A percentile compares a stretch with the other conserved stretches of the same genome.
These are phyloP conservation scores for Chelonia mydas DNA, from an alignment of 2,797 vertebrate genomes.

Conservation along the genomic window DNA sequence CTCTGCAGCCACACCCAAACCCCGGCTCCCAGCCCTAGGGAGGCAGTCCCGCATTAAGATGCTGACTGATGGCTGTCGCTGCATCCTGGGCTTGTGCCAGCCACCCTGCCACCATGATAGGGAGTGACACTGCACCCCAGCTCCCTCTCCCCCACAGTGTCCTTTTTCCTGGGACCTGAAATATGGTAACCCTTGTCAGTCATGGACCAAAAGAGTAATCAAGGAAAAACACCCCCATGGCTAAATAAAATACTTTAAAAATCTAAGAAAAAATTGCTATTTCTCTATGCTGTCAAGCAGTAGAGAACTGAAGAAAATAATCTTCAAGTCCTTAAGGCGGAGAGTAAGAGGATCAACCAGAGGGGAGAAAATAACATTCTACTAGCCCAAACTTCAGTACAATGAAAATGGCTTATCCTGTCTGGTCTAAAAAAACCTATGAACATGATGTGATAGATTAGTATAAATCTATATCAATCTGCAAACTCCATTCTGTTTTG, in stretches of 20 bases:
- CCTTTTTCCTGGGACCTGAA: too few relatives aligned
- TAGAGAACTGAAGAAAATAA: not conserved
- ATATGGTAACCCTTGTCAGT: not conserved
- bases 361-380: not conserved
- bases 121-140: too few relatives aligned
- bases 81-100: too few relatives aligned
- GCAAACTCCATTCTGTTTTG: not conserved
- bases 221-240: fast-evolving
- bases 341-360: not conserved
- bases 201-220: not conserved
- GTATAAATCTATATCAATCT: not conserved
- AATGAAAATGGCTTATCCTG: not conserved
- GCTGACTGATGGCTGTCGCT: too few relatives aligned
- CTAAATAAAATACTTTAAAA: not conserved
- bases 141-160: too few relatives aligned
- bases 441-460: not conserved
- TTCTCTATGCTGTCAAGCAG: not conserved
- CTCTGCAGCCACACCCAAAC: too few relatives aligned
- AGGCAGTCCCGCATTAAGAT: too few relatives aligned
- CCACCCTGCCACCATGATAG: too few relatives aligned
- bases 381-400: too few relatives aligned
- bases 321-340: not conserved
- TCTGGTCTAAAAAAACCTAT: too few relatives aligned
- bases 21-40: too few relatives aligned
- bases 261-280: not conserved